Evolutionary conservation across 2,797 vertebrate genomes (phyloP).

Genomic region (Numenius phaeopus): DNA sequence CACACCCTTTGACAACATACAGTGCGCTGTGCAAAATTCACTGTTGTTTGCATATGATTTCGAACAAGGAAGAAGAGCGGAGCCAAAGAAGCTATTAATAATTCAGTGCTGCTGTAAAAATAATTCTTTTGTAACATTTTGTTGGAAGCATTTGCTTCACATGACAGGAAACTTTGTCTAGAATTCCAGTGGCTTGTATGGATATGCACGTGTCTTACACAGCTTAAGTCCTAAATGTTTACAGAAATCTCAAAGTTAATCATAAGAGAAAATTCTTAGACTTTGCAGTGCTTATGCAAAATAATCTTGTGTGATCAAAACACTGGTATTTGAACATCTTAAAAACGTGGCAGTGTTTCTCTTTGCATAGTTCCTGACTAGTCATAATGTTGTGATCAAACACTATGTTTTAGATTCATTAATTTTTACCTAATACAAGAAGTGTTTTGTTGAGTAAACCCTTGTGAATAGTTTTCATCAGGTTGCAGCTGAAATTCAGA

Average conservation of each 20-base stretch:
- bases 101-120: constrained; percentile 7
- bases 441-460: background rate
- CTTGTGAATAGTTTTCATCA: background rate
- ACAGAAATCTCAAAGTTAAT: background rate
- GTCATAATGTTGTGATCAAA: background rate
- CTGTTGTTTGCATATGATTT: background rate
- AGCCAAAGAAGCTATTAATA: constrained; percentile 8
- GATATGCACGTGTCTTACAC: background rate
- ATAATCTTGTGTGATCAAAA: constrained; percentile 12
- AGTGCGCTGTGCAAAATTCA: background rate
- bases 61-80: background rate
- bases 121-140: background rate
- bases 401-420: background rate
- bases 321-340: background rate
- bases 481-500: background rate
- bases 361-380: background rate
- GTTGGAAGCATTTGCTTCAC: background rate
- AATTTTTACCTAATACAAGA: background rate
- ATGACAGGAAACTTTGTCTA: background rate
- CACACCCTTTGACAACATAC: constrained; percentile 47
- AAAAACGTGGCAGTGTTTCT: background rate
- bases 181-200: background rate
- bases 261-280: background rate
- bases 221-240: background rate
- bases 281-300: constrained; percentile 9